Evolutionary conservation across 92 coral and sea anemone species (phyloP).

Genomic region (Diadumene lineata): DNA sequence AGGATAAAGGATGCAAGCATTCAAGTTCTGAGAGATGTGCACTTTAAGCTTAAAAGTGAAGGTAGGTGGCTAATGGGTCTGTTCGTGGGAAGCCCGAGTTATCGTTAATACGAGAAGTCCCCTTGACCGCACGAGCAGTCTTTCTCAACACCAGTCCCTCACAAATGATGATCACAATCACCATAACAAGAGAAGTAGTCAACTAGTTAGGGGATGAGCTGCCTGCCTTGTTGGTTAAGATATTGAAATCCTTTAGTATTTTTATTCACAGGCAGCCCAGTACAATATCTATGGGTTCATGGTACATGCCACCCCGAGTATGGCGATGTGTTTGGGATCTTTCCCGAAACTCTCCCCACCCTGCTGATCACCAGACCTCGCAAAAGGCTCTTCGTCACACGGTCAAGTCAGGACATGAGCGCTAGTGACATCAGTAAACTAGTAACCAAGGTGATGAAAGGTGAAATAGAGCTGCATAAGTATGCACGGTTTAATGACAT

Average conservation of each 20-base stretch:
- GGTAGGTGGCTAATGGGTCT: too few species aligned
- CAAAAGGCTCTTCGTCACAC: conserved; percentile 66
- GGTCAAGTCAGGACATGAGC: conserved; percentile 45
- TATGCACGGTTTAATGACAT: conserved; percentile 87
- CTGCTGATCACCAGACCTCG: conserved; percentile 80
- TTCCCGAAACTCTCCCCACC: conserved; percentile 66
- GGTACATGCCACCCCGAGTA: conserved; percentile 88
- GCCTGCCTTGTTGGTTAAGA: too few species aligned
- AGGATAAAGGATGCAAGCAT: conserved; percentile 26
- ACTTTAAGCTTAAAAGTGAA: conserved; percentile 58
- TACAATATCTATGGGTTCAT: conserved; percentile 87
- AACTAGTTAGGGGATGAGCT: too few species aligned
- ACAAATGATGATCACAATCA: too few species aligned
- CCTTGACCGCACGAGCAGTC: too few species aligned
- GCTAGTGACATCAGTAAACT: conserved; percentile 53
- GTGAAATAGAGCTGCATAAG: conserved; percentile 50
- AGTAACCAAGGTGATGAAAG: conserved; percentile 55
- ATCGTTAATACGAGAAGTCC: too few species aligned
- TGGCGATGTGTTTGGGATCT: conserved; percentile 84
- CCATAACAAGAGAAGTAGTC: too few species aligned
- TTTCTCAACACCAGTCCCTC: too few species aligned
- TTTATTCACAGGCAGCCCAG: conserved; percentile 52
- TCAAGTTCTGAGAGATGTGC: conserved; percentile 48
- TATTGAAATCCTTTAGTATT: neutral
- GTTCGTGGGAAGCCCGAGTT: too few species aligned